phyloP scores from a whole-genome alignment of 2,797 vertebrate genomes.

The Neoniphon sammara region DNA sequence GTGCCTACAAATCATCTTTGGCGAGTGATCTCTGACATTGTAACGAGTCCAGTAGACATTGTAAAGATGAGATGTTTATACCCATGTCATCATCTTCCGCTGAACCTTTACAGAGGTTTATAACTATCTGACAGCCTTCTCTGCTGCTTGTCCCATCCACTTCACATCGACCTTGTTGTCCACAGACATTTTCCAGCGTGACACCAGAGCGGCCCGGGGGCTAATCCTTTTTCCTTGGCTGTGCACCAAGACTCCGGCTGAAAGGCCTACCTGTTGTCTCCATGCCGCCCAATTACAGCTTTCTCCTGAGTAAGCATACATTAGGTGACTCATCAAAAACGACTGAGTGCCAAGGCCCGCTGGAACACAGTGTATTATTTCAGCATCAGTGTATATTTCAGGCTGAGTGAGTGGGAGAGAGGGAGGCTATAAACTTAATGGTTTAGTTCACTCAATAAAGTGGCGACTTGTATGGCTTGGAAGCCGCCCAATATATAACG shows the following conservation, averaged over 20 bases:
- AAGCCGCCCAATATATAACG: conserved; percentile 59
- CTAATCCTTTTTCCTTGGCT: conserved; percentile 41
- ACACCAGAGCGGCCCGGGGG: neutral
- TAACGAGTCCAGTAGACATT: neutral
- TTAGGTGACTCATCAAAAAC: conserved; percentile 77
- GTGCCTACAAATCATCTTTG: too few species aligned
- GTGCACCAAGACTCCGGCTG: conserved; percentile 38
- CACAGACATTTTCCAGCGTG: conserved; percentile 27
- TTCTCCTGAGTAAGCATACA: conserved; percentile 75
- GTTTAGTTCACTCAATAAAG: conserved; percentile 75
- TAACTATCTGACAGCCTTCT: conserved; percentile 6
- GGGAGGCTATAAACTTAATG: conserved; percentile 72
- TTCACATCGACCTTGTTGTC: conserved; percentile 29
- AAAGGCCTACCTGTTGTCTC: conserved; percentile 74
- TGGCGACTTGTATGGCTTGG: conserved; percentile 74
- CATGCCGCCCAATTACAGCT: conserved; percentile 62
- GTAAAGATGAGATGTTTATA: too few species aligned
- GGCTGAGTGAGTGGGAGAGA: conserved; percentile 43
- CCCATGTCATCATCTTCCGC: conserved; percentile 14
- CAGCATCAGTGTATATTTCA: conserved; percentile 75
- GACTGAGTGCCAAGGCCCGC: conserved; percentile 59
- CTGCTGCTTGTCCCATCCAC: conserved; percentile 2
- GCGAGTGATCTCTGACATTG: neutral
- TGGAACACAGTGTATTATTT: conserved; percentile 71
- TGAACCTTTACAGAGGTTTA: neutral